phyloP scores from a whole-genome alignment of 2,888 invertebrate species.

The Drosophila monieri region DNA sequence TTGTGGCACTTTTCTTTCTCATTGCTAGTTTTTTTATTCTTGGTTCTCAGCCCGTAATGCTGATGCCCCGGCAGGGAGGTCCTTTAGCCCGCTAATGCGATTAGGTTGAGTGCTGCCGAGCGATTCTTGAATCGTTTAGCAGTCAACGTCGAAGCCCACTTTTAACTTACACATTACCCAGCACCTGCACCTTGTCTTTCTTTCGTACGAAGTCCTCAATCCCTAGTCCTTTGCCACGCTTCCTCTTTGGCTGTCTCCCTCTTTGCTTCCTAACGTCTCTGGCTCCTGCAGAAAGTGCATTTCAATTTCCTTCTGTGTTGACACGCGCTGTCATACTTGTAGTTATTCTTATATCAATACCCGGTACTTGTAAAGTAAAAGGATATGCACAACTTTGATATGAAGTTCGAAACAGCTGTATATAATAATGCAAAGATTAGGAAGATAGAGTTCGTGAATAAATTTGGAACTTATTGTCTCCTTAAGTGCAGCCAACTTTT shows the following conservation, averaged over 20 bases:
- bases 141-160: constrained; percentile 8
- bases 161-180: background rate
- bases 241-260: background rate
- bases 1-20: background rate
- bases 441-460: too few species aligned
- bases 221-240: background rate
- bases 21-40: background rate
- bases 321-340: constrained; percentile 9
- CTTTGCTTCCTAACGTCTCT: background rate
- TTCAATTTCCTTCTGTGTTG: constrained; percentile 47
- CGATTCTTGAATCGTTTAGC: constrained; percentile 33
- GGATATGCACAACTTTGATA: background rate
- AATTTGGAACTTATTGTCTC: too few species aligned
- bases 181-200: background rate
- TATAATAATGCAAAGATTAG: too few species aligned
- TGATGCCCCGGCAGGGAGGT: background rate
- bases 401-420: too few species aligned
- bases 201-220: background rate
- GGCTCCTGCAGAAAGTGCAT: constrained; percentile 45
- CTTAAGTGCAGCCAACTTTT: too few species aligned
- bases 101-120: constrained; percentile 40
- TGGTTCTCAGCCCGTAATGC: background rate
- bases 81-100: constrained; percentile 36
- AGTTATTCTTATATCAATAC: constrained; percentile 8
- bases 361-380: background rate